Percentiles rank a stretch among this genome's conserved stretches.
Evolutionary conservation across 2,797 vertebrate genomes (phyloP).

Genomic region (Sebastes nivosus): DNA sequence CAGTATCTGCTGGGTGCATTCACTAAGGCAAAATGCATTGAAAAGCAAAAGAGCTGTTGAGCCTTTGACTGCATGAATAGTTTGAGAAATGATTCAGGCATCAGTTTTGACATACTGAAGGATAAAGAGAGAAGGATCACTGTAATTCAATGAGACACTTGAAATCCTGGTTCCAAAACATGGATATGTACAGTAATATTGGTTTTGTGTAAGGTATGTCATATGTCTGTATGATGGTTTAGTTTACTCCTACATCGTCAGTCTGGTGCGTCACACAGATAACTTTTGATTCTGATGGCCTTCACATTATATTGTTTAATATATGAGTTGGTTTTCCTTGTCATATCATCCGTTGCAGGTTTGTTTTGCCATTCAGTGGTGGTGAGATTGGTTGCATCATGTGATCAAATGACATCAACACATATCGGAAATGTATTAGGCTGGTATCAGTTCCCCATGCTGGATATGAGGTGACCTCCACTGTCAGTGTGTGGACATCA

Average conservation of each 20-base stretch:
- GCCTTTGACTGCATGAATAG: neutral
- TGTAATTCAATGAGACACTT: neutral
- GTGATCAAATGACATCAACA: neutral
- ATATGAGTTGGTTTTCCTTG: neutral
- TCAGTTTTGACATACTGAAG: neutral
- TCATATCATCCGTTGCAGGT: neutral
- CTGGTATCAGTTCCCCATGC: conserved; percentile 13
- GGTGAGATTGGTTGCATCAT: neutral
- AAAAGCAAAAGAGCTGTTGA: neutral
- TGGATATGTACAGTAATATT: neutral
- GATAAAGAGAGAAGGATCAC: neutral
- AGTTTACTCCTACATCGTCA: neutral
- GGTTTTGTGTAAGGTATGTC: neutral
- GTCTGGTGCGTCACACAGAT: neutral
- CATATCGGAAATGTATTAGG: neutral
- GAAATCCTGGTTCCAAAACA: neutral
- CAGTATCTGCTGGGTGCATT: neutral
- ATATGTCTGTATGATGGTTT: neutral
- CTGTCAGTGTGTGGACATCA: neutral
- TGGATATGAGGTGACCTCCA: neutral
- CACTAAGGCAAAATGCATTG: neutral
- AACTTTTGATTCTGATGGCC: neutral
- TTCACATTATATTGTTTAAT: neutral
- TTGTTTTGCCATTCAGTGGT: neutral
- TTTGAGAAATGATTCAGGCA: neutral